Conservation (phyloP, 2,888 invertebrate genomes). For the Nipponacmea schrenckii region DNA sequence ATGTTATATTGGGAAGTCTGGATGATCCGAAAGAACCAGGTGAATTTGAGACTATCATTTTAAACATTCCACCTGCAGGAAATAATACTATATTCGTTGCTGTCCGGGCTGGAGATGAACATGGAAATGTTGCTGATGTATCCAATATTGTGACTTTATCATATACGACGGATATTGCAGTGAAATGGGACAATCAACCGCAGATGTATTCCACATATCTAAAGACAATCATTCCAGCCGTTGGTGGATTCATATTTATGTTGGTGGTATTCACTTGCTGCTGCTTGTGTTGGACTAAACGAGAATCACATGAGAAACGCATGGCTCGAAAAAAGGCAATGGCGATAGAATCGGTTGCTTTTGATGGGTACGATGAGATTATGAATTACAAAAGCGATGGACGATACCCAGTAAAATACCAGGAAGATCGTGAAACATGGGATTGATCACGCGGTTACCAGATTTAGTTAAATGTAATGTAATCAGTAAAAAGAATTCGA, state of each 20-base stretch:
- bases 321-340: background rate
- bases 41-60: slow-evolving; percentile 13
- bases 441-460: background rate
- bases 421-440: slow-evolving; percentile 23
- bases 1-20: slow-evolving; percentile 12
- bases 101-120: slow-evolving; percentile 33
- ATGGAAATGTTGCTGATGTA: slow-evolving; percentile 30
- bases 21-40: slow-evolving; percentile 21
- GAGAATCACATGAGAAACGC: slow-evolving; percentile 11
- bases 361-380: background rate
- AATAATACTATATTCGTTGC: slow-evolving; percentile 30
- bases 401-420: slow-evolving; percentile 15
- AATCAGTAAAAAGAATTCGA: too few relatives aligned
- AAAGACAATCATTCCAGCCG: slow-evolving; percentile 21
- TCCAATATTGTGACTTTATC: slow-evolving; percentile 41
- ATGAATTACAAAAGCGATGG: slow-evolving; percentile 31
- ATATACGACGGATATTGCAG: slow-evolving; percentile 23
- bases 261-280: slow-evolving; percentile 16
- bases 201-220: slow-evolving; percentile 16
- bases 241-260: slow-evolving; percentile 21
- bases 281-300: slow-evolving; percentile 18
- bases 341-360: slow-evolving; percentile 17
- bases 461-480: too few relatives aligned
- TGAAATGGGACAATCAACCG: slow-evolving; percentile 12
- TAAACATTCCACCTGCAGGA: slow-evolving; percentile 16